Evolutionary conservation across 2,113 vertebrate species (phyloP), one percentile per base, ranked within the genome.

Genomic region (Gambusia affinis): DNA sequence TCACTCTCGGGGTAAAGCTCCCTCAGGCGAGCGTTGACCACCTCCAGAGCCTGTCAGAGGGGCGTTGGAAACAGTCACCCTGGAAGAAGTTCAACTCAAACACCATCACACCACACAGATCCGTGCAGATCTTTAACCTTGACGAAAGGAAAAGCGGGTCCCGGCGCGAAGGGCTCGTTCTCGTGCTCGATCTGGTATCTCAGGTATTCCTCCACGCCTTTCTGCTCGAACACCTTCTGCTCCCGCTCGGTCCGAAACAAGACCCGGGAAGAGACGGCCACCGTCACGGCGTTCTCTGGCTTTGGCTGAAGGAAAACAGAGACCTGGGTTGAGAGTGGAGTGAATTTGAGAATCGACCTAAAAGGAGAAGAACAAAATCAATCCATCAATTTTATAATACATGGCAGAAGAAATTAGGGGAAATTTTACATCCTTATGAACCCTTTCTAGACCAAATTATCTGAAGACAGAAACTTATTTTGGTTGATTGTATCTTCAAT

Each of bases 161-260:
- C 98, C 0, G 97, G 97, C 1, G 95, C 93, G 80, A 99, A 97
- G 28, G 98, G 98, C 75, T 99, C 96, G 0, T 96, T 96, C 90
- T 99, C 98, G 0, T 99, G 98, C 67, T 98, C 95, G 78, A 99
- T 94, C 85, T 99, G 98, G 77, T 96, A 98, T 28, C 94, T 93
- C 69, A 99, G 96, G 0, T 99, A 99, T 60, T 97, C 97, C 86
- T 99, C 98, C 61, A 99, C 95, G 0, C 98, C 98, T 64, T 96
- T 88, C 88, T 98, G 95, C 0, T 84, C 91, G 83, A 94, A 99
- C 76, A 99, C 96, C 86, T 92, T 95, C 93, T 98, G 96, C 87
- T 99, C 98, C 74, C 93, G 94, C n/a, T 99, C 97, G 76, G 98
- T 99, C 75, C 96, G 96, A 85, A 99, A 99, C 64, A 99, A 89